Base-by-base conservation (phyloP, 2,888 invertebrate species). In the Erebia ligea region DNA sequence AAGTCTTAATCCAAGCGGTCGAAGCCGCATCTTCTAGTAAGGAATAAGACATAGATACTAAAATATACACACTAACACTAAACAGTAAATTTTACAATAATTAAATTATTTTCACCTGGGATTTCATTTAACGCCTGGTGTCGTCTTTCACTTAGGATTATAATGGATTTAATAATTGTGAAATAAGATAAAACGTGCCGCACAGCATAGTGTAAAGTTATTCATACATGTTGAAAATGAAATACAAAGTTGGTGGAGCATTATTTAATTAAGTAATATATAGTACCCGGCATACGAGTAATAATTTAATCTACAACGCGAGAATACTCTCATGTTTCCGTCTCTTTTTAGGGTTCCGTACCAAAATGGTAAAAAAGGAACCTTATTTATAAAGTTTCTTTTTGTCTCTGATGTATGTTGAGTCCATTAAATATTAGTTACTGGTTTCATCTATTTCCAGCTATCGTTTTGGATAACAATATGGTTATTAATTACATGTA, bases 231-330 rank as follows among this genome's bases (percentile, higher is more conserved):
- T 42, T 17, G 19, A 42, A 19, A 17, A 19, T 40, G 61, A 45
- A 19, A 19, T 45, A 61, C 45, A 61, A 61, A 45, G n/a, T 42
- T 61, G 5, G 19, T 45, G 11, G 19, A 21, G 19, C 11, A 45
- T 45, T 19, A 61, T 61, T 61, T 17, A 61, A 61, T 59, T 59
- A 42, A 40, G 45, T 45, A 45, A 59, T 19, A 11, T 21, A 61
- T 21, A 19, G 42, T 45, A 45, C 61, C 19, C 21, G 61, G 9
- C 19, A 17, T 19, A 61, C 15, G 40, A 54, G 54, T 54, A 54
- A 17, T 17, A 52, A 52, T 17, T n/a, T 17, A 52, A 17, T 54
- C 19, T 42, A 21, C 19, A 15, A 45, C 45, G 61, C 13, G 45
- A 42, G 17, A 3, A 40, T 15, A 54, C 54, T 54, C 54, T 9